A percentile compares a stretch with the other conserved stretches of the same genome.
Evolutionary conservation across 1,140 invertebrate genomes (phyloP).

Genomic region (Drosophila nigrodunni): DNA sequence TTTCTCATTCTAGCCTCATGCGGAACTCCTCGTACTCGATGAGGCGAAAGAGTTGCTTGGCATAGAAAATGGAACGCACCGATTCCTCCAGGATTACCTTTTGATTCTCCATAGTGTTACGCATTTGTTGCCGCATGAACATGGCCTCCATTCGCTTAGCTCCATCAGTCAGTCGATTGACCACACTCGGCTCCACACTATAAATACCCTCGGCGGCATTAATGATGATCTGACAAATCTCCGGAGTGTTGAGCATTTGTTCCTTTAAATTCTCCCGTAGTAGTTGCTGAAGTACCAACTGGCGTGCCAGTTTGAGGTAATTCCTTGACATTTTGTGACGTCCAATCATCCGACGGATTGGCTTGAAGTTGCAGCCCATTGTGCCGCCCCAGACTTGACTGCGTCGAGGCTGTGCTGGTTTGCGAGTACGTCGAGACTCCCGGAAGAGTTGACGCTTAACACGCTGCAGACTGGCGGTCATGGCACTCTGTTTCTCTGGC

Average conservation of each 20-base stretch:
- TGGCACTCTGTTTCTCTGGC: slow-evolving; percentile 22
- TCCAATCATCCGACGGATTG: slow-evolving; percentile 54
- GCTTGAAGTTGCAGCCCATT: slow-evolving; percentile 44
- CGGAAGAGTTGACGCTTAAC: slow-evolving; percentile 72
- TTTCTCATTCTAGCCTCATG: slow-evolving; percentile 26
- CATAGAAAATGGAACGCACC: slow-evolving; percentile 70
- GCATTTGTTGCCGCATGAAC: slow-evolving; percentile 64
- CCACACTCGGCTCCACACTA: slow-evolving; percentile 43
- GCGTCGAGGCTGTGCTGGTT: slow-evolving; percentile 11
- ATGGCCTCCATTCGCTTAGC: slow-evolving; percentile 53
- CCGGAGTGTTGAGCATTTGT: slow-evolving; percentile 36
- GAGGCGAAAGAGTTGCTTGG: slow-evolving; percentile 66
- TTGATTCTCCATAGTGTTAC: slow-evolving; percentile 51
- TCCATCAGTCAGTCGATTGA: slow-evolving; percentile 37
- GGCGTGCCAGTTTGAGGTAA: slow-evolving; percentile 46
- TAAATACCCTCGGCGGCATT: slow-evolving; percentile 54
- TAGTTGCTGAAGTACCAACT: slow-evolving; percentile 30
- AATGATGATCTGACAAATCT: slow-evolving; percentile 43
- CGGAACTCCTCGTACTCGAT: slow-evolving; percentile 64
- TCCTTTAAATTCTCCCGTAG: slow-evolving; percentile 52
- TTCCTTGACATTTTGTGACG: slow-evolving; percentile 37
- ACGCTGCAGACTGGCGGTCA: slow-evolving; percentile 41
- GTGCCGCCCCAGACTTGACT: slow-evolving; percentile 48
- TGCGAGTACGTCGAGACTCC: slow-evolving; percentile 33
- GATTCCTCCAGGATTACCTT: slow-evolving; percentile 71